Evolutionary conservation across 1,140 invertebrate species (phyloP).

Genomic region (Hormaphis cornu): DNA sequence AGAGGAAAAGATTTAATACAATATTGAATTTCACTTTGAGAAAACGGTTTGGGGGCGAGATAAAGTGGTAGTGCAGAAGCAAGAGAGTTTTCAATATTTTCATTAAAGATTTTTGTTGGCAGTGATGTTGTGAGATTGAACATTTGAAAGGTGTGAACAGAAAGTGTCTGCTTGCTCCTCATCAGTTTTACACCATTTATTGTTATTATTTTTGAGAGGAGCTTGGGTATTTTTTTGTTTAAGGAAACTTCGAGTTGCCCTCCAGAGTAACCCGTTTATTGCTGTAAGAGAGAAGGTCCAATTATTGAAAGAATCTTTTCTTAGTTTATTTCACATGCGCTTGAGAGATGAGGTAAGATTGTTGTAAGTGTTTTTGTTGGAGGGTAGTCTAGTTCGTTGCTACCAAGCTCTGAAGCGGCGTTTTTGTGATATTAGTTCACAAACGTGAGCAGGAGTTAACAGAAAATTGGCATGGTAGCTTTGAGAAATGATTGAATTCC

Average conservation of each 20-base stretch:
- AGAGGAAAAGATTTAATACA: neutral
- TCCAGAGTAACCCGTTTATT: constrained; percentile 33
- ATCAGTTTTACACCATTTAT: constrained; percentile 29
- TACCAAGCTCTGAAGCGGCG: too few relatives aligned
- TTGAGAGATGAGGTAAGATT: neutral
- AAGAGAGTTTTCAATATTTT: neutral
- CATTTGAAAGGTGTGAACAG: too few relatives aligned
- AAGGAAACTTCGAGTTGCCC: constrained; percentile 34
- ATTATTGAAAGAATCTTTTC: too few relatives aligned
- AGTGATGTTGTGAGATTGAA: too few relatives aligned
- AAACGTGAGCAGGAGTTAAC: neutral
- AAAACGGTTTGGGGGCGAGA: neutral
- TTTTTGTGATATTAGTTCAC: neutral
- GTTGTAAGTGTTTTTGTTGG: neutral
- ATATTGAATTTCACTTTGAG: neutral
- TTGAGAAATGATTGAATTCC: neutral
- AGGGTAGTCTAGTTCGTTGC: neutral
- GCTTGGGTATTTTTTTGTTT: constrained; percentile 7
- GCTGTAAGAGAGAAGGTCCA: too few relatives aligned
- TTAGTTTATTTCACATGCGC: neutral
- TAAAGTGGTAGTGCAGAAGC: neutral
- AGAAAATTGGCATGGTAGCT: neutral
- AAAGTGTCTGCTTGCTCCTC: neutral
- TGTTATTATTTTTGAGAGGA: constrained; percentile 32
- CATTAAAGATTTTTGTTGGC: neutral